Evolutionary conservation across 2,888 invertebrate genomes (phyloP).

Genomic region (Rhopalosiphum nymphaeae): DNA sequence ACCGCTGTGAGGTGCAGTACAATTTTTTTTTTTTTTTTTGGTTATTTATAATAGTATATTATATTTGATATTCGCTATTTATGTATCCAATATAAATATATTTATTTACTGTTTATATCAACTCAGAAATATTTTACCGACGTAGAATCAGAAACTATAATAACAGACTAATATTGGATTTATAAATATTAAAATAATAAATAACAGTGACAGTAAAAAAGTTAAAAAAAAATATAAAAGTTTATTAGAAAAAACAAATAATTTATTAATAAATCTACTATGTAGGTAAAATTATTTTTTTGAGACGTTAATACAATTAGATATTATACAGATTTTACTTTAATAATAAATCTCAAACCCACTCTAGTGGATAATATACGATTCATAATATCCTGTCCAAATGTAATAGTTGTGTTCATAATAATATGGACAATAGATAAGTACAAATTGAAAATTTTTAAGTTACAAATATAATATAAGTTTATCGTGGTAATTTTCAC

Average conservation of each 20-base stretch:
- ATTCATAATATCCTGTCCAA: background rate
- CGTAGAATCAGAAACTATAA: no score
- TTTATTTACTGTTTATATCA: no score
- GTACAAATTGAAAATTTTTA: background rate
- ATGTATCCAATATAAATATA: no score
- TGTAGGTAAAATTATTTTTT: background rate
- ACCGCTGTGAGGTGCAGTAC: no score
- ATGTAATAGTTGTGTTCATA: background rate
- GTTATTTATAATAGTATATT: no score
- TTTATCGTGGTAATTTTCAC: background rate
- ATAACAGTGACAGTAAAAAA: no score
- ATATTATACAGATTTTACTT: background rate
- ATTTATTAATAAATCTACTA: background rate
- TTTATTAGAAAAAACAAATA: background rate
- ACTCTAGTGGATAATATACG: background rate
- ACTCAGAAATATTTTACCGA: no score
- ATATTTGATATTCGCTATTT: no score
- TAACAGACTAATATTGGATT: no score
- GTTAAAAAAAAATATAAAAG: no score
- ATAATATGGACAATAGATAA: background rate
- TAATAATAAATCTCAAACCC: background rate
- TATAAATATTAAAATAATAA: no score
- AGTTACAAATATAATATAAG: background rate
- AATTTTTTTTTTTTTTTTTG: no score
- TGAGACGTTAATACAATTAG: background rate